These are phyloP conservation scores for Chaetodon trifascialis DNA, from an alignment of 2,113 vertebrate species.

Conservation along the genomic window DNA sequence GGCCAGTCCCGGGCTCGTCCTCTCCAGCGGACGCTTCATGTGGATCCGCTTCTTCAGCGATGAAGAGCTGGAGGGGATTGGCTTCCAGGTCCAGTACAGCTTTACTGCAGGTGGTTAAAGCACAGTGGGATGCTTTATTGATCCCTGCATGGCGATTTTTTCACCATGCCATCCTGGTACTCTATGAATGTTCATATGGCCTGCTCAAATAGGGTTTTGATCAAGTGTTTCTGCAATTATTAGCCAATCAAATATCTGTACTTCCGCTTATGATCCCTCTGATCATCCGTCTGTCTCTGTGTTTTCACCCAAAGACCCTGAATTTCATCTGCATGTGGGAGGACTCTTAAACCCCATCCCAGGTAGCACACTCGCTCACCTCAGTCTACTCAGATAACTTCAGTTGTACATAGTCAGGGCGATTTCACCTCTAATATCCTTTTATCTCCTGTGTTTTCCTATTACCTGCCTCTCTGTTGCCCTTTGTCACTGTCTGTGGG, in stretches of 20 bases:
- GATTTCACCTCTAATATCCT: constrained; percentile 1
- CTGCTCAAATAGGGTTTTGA: background rate
- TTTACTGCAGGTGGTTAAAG: constrained; percentile 90
- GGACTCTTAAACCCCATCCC: constrained; percentile 97
- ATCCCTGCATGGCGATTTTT: background rate
- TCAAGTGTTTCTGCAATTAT: background rate
- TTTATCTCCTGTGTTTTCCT: constrained; percentile 5
- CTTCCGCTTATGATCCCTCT: background rate
- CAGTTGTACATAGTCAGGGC: background rate
- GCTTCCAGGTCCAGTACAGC: constrained; percentile 94
- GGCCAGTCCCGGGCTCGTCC: constrained; percentile 89
- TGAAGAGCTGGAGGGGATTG: constrained; percentile 94
- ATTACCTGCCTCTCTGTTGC: background rate
- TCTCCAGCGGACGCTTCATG: constrained; percentile 96
- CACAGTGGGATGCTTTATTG: background rate
- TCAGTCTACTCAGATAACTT: background rate
- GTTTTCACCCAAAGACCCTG: constrained; percentile 89
- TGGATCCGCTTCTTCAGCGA: constrained; percentile 97
- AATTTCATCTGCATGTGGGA: constrained; percentile 94
- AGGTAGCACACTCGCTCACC: constrained; percentile 82
- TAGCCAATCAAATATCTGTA: background rate
- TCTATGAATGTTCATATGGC: background rate
- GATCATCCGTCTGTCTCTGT: constrained; percentile 35
- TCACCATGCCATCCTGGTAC: background rate
- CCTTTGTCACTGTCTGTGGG: constrained; percentile 28